phyloP scores from a whole-genome alignment of 2,797 vertebrate species.

The Phyllotis vaccarum region DNA sequence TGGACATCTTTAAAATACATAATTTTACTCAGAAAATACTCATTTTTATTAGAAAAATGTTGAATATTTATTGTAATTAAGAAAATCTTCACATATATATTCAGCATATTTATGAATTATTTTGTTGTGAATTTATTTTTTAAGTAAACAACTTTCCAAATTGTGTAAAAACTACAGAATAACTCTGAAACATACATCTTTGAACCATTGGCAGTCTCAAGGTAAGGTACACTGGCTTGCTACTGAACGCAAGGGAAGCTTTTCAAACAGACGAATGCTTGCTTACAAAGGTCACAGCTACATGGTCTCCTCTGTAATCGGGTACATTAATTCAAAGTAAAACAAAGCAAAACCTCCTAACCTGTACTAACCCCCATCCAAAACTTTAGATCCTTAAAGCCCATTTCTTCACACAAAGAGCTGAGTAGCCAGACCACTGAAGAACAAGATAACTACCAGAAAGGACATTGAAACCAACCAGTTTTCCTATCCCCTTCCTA shows the following conservation, averaged over 20 bases:
- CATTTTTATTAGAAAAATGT: constrained; percentile 75
- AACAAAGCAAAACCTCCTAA: constrained; percentile 33
- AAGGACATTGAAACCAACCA: background rate
- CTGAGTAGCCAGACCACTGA: background rate
- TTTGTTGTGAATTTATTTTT: constrained; percentile 52
- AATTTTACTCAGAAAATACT: constrained; percentile 59
- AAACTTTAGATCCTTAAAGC: background rate
- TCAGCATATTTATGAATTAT: constrained; percentile 50
- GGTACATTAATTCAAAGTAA: constrained; percentile 8
- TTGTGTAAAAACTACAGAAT: constrained; percentile 67
- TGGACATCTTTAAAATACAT: constrained; percentile 64
- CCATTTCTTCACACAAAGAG: background rate
- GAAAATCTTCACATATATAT: constrained; percentile 10
- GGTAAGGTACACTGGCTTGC: background rate
- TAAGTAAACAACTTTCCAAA: constrained; percentile 73
- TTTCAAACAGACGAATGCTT: constrained; percentile 2
- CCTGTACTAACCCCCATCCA: background rate
- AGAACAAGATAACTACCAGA: background rate
- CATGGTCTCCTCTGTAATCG: background rate
- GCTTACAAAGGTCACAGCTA: constrained; percentile 42
- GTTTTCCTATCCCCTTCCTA: background rate
- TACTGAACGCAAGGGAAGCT: constrained; percentile 19
- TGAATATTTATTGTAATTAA: constrained; percentile 75
- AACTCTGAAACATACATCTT: constrained; percentile 32
- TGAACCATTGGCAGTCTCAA: constrained; percentile 1